These are phyloP conservation scores for Nematolebias whitei DNA, from an alignment of 2,113 vertebrate species.

Conservation along the genomic window DNA sequence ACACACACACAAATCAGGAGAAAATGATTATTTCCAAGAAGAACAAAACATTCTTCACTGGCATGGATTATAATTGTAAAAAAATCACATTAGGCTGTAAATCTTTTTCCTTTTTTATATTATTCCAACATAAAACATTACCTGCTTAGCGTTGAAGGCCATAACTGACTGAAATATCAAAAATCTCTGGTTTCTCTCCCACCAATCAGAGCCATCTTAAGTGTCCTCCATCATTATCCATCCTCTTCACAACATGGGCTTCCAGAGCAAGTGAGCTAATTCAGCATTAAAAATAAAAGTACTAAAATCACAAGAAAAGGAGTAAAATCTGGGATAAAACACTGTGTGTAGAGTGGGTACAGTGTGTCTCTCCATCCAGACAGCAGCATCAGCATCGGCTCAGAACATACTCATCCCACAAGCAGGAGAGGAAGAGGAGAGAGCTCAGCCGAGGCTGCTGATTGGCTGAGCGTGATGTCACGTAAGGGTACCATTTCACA, in stretches of 20 bases:
- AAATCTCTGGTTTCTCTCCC: background rate
- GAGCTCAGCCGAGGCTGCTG: constrained; percentile 24
- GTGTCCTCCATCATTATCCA: constrained; percentile 31
- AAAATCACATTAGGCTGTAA: background rate
- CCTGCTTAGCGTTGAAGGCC: background rate
- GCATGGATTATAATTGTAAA: background rate
- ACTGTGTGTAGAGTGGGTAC: constrained; percentile 41
- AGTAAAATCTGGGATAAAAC: constrained; percentile 1
- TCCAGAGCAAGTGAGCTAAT: background rate
- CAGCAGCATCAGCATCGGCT: constrained; percentile 40
- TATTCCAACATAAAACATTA: too few species aligned
- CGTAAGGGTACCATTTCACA: constrained; percentile 60
- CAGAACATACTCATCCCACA: constrained; percentile 41
- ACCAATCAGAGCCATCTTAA: constrained; percentile 43
- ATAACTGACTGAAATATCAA: background rate
- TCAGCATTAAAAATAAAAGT: background rate
- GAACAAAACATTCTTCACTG: background rate
- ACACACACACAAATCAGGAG: constrained; percentile 8
- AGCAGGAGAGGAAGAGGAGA: constrained; percentile 40
- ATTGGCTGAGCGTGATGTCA: constrained; percentile 75
- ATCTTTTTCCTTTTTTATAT: background rate
- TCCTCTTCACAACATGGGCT: constrained; percentile 16
- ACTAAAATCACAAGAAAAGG: constrained; percentile 4
- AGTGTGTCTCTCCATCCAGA: constrained; percentile 38
- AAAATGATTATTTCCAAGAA: constrained; percentile 5